A percentile compares a stretch with the other conserved stretches of the same genome.
phyloP scores from a whole-genome alignment of 1,140 invertebrate species.

The Vanessa tameamea region DNA sequence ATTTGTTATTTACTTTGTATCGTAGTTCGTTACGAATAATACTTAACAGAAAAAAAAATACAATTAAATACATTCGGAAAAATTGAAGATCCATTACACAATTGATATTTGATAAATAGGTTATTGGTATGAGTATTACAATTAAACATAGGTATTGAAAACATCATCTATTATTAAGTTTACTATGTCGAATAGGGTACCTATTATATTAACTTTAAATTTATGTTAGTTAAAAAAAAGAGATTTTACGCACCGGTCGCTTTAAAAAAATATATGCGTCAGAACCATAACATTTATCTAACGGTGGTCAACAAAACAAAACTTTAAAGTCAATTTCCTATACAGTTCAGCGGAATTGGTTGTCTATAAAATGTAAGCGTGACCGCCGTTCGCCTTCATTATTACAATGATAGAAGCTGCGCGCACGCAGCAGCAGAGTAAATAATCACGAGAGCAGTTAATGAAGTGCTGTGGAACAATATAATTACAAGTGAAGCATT shows the following conservation, averaged over 20 bases:
- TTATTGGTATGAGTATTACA: too few relatives aligned
- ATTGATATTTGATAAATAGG: too few relatives aligned
- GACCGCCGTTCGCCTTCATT: conserved; percentile 57
- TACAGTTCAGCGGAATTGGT: conserved; percentile 55
- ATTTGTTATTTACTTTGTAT: too few relatives aligned
- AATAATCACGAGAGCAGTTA: background rate
- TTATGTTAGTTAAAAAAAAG: background rate
- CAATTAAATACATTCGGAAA: too few relatives aligned
- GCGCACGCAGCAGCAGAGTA: conserved; percentile 39
- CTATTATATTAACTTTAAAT: background rate
- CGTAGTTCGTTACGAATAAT: too few relatives aligned
- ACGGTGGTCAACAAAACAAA: conserved; percentile 64
- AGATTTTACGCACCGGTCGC: conserved; percentile 55
- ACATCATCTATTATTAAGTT: too few relatives aligned
- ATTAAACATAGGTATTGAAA: too few relatives aligned
- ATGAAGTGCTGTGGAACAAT: conserved; percentile 19
- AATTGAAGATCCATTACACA: too few relatives aligned
- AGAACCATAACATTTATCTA: conserved; percentile 60
- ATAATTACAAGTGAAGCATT: conserved; percentile 24
- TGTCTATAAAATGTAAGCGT: conserved; percentile 65
- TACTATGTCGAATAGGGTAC: too few relatives aligned
- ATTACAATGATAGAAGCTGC: conserved; percentile 49
- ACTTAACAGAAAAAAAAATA: too few relatives aligned
- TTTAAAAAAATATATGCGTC: conserved; percentile 50
- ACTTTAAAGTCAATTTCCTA: conserved; percentile 56